Percentiles rank a stretch among this genome's conserved stretches.
Conservation (phyloP, 2,797 vertebrate species). For the Sebastes paucispinis region DNA sequence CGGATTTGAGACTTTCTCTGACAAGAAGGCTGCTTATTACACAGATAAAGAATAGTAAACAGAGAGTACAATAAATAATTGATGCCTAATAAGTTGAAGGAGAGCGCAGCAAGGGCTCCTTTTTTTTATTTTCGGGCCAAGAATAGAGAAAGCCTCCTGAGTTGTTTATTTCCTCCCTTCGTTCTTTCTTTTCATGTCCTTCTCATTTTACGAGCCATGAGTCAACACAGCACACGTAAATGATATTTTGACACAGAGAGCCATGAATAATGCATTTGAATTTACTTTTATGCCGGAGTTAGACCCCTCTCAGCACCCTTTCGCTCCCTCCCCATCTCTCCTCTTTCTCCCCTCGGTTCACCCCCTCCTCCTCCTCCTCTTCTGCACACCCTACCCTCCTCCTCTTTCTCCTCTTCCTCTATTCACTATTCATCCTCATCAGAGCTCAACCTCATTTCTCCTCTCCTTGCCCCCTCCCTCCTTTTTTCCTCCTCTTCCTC, state of each 20-base stretch:
- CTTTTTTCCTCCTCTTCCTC: conserved; percentile 14
- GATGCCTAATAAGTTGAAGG: conserved; percentile 74
- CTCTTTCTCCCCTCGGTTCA: conserved; percentile 1
- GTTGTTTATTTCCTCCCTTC: conserved; percentile 79
- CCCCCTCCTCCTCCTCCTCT: not conserved
- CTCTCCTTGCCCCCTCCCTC: conserved; percentile 34
- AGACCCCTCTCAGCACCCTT: conserved; percentile 72
- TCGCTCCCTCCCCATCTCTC: conserved; percentile 35
- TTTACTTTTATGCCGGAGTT: conserved; percentile 83
- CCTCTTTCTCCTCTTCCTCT: conserved; percentile 42
- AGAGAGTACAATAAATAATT: conserved; percentile 73
- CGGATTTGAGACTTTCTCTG: conserved; percentile 49
- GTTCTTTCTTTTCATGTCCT: conserved; percentile 82
- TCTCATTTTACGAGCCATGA: conserved; percentile 84
- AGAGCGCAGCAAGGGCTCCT: conserved; percentile 45
- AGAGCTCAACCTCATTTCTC: conserved; percentile 63
- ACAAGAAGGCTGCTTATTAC: conserved; percentile 67
- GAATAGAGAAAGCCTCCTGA: conserved; percentile 71
- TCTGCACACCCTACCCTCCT: not conserved
- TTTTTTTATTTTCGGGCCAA: conserved; percentile 63
- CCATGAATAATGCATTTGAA: conserved; percentile 84
- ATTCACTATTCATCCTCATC: conserved; percentile 69
- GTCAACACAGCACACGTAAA: conserved; percentile 84
- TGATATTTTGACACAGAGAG: conserved; percentile 84
- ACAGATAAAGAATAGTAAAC: conserved; percentile 72